Evolutionary conservation across 1,140 invertebrate genomes (phyloP), one percentile per base, ranked within the genome.

Genomic region (Acromyrmex heyeri): DNA sequence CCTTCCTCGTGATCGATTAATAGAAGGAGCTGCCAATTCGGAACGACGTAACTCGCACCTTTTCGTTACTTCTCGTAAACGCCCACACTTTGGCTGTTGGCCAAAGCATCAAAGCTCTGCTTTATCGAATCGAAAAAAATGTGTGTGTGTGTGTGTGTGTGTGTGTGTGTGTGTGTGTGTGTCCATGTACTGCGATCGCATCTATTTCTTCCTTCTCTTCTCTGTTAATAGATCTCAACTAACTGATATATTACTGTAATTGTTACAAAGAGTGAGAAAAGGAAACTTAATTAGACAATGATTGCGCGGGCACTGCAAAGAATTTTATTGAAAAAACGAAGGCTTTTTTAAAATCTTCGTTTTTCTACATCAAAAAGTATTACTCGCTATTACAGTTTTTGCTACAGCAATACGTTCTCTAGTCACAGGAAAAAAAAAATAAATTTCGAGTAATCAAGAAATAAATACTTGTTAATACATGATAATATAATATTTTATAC

Each of bases 61-160:
- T 90, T 88, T 79, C 73, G 73, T 90, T 93, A 89, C 86, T 91
- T 86, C 86, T 70, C 64, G 72, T 64, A 83, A 90, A 90, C 90
- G 77, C 86, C 86, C 62, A 90, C 87, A 85, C 77, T 18, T 70
- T 91, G 88, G 87, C 90, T 64, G 65, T n/a, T 50, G 53, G 81
- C 90, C 78, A 88, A 72, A 85, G 44, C 85, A 65, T 44, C 5
- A 30, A 62, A 44, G 69, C 30, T 69, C 79, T 85, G 86, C 27
- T 81, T 83, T 65, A 65, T 72, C 87, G 79, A 92, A 91, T 91
- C 87, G 88, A 91, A 91, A 92, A 92, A 90, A 91, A 89, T 14
- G 27, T 18, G 21, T 57, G 48, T 50, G 12, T 50, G 48, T 7
- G 38, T 34, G 34, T 34, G 34, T 12, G 10, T 30, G 48, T 7